Percentiles rank a stretch among this genome's conserved stretches.
Conservation (phyloP, 2,888 invertebrate genomes). For the Drosophila infuscata region DNA sequence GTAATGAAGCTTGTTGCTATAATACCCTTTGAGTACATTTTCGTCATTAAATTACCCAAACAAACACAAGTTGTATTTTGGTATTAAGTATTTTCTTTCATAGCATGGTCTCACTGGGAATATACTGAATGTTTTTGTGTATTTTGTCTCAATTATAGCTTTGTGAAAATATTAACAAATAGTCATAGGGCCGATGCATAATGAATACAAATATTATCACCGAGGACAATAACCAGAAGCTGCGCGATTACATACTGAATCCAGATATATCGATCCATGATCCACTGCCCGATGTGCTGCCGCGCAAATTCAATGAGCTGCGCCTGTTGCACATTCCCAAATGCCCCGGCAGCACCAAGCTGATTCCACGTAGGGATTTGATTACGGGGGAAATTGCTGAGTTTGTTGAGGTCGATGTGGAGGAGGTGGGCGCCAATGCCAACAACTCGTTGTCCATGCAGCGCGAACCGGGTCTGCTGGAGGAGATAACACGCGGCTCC, state of each 20-base stretch:
- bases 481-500: slow-evolving; percentile 89
- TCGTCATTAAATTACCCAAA: background rate
- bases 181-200: slow-evolving; percentile 4
- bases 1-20: background rate
- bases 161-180: background rate
- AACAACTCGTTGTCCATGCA: slow-evolving; percentile 92
- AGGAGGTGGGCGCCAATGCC: slow-evolving; percentile 88
- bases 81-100: background rate
- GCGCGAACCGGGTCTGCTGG: slow-evolving; percentile 90
- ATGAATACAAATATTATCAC: slow-evolving; percentile 46
- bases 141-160: background rate
- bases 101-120: slow-evolving; percentile 17
- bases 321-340: slow-evolving; percentile 78
- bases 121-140: background rate
- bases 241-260: slow-evolving; percentile 81
- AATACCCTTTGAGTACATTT: background rate
- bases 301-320: slow-evolving; percentile 75
- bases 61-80: slow-evolving; percentile 10
- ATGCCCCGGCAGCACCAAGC: slow-evolving; percentile 81
- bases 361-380: slow-evolving; percentile 87
- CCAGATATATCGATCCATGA: slow-evolving; percentile 83
- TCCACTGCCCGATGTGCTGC: slow-evolving; percentile 82
- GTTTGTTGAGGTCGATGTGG: slow-evolving; percentile 87
- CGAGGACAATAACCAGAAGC: slow-evolving; percentile 61
- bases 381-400: slow-evolving; percentile 91